Evolutionary conservation across 2,113 vertebrate species (phyloP), one percentile per base, ranked within the genome.

Genomic region (Cettia cetti): DNA sequence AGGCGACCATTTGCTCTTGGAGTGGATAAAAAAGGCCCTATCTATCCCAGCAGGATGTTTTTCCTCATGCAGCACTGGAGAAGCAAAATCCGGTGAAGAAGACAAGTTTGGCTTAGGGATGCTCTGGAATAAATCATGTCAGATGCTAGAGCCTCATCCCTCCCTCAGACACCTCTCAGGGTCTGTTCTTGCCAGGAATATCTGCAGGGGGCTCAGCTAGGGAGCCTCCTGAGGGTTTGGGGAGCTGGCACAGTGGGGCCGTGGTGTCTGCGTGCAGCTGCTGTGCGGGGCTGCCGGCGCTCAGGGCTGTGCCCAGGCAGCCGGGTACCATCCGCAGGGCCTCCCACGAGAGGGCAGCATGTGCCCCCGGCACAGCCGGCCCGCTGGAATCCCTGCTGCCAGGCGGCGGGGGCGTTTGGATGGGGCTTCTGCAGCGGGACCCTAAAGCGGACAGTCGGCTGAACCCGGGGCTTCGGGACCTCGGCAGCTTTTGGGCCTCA

Each of bases 301-400:
- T 31, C 11, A 0, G 82, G 12, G 72, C 53, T 16, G 70, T 56
- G 72, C 90, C 63, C 24, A 7, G 71, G 80, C 33, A 18, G 69
- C 7, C 0, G 54, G 83, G 53, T 4, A 33, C 61, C 84, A 30
- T 3, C 24, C 0, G 0, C 49, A n/a, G 52, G 47, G 61, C 60
- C 95, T 77, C 91, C 83, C 83, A 50, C 53, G 54, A 91, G 92
- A 95, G 84, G 89, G 81, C 86, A 94, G 89, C 89, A 49, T 4
- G 61, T 57, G 70, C 39, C 60, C 47, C 90, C 18, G 2, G 11
- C 47, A 52, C 18, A 47, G 23, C 1, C 27, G 35, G 16, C 11
- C 45, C 3, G 30, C 35, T 65, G 0, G 39, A 78, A 26, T 27
- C n/a, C 27, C 5, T 1, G 60, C 28, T 13, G 82, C 22, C 18